Evolutionary conservation across 2,888 invertebrate species (phyloP), one percentile per base, ranked within the genome.

Genomic region (Habrosyne pyritoides): DNA sequence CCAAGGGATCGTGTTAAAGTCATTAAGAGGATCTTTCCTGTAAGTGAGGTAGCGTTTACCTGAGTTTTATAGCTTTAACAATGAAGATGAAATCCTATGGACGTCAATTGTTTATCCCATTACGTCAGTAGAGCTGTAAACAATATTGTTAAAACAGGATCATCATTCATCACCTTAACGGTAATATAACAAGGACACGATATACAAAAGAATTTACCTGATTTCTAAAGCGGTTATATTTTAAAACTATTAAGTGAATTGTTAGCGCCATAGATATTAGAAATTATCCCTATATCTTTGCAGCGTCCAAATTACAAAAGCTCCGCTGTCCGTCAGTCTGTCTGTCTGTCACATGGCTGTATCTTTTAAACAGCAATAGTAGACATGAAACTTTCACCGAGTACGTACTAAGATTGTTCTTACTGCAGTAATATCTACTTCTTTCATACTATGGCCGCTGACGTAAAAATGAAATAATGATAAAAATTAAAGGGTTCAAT

Each of bases 1-100:
- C 42, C 42, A 68, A 71, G 68, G 71, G 73, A 79, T 81, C 79
- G 76, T 75, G 73, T 81, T 79, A 81, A 81, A 74, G 83, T 83
- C 84, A 87, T 87, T 86, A 86, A 76, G 65, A 57, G 33, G 55
- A 74, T 76, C 68, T 77, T 87, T 84, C 82, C 75, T 79, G 84
- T 85, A 89, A 89, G 76, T 85, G 86, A 86, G 87, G 89, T 87
- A 89, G 89, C 86, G 57, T 71, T 77, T 91, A 91, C 91, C 91
- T 91, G 90, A 69, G 69, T 76, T 91, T 91, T 89, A 90, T 79
- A 54, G 69, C 66, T 18, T 5, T 42, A 8, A 64, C 55, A 63
- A 84, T 84, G 83, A 84, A 74, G 68, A 73, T 73, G 74, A 79
- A 74, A 79, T 82, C 77, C 73, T 66, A 58, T 63, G 56, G 51